Evolutionary conservation across 2,113 vertebrate genomes (phyloP).

Genomic region (Chaetorhynchus papuensis): DNA sequence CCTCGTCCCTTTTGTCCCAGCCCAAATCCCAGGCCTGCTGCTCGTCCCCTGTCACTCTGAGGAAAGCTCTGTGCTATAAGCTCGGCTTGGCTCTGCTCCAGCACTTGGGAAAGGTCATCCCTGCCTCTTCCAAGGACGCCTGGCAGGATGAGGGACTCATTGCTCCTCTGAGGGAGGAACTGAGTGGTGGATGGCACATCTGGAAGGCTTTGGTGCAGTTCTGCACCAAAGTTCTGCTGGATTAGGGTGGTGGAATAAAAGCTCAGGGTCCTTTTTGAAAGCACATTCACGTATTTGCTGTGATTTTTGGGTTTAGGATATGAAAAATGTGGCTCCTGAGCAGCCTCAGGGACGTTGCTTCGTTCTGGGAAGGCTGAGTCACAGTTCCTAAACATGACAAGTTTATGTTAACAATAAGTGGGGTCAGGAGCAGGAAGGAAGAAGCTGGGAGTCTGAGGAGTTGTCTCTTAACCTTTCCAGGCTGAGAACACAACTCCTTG

Average conservation of each 20-base stretch:
- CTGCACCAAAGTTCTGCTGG: not conserved
- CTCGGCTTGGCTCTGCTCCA: not conserved
- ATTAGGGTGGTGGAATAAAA: not conserved
- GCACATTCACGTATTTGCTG: rapidly evolving
- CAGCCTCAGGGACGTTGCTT: not conserved
- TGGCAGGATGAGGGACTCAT: not conserved
- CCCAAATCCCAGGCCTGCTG: not conserved
- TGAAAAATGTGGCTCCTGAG: not conserved
- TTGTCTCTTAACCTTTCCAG: not conserved
- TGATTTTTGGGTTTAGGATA: not conserved
- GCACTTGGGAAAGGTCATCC: not conserved
- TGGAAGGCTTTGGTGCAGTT: not conserved
- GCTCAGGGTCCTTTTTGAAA: not conserved
- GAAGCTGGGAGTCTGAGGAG: not conserved
- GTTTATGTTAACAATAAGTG: not conserved
- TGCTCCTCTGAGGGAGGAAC: not conserved
- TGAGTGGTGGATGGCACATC: rapidly evolving
- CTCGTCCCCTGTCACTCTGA: not conserved
- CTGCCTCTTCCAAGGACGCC: not conserved
- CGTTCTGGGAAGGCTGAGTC: not conserved
- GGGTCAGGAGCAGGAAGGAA: not conserved
- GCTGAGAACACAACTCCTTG: not conserved
- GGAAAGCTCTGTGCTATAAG: not conserved
- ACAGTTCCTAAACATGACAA: not conserved
- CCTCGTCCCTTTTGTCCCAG: not conserved